phyloP scores from a whole-genome alignment of 2,888 invertebrate species.

The Zaprionus lineosus region DNA sequence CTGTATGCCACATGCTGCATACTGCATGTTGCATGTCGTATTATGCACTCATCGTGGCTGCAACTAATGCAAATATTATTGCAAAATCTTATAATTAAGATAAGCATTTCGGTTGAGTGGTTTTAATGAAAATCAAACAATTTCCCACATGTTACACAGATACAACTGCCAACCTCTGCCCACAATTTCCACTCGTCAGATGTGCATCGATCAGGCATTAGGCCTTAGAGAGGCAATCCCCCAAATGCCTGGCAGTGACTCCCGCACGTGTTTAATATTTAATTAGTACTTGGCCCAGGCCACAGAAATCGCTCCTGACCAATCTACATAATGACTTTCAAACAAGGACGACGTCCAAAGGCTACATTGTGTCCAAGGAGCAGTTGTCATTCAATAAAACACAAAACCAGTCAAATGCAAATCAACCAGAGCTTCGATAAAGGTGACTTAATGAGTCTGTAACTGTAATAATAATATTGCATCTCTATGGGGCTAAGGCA shows the following conservation, averaged over 20 bases:
- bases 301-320: slow-evolving; percentile 8
- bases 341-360: slow-evolving; percentile 1
- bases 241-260: background rate
- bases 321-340: slow-evolving; percentile 23
- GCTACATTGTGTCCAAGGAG: background rate
- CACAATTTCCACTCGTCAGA: background rate
- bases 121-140: slow-evolving; percentile 73
- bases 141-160: slow-evolving; percentile 19
- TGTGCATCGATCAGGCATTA: background rate
- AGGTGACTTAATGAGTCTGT: background rate
- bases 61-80: slow-evolving; percentile 65
- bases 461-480: too few species aligned
- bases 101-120: slow-evolving; percentile 61
- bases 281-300: slow-evolving; percentile 34
- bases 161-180: background rate
- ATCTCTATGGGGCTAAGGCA: too few species aligned
- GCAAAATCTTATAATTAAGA: slow-evolving; percentile 74
- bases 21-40: slow-evolving; percentile 8
- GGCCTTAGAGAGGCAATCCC: background rate
- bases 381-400: background rate
- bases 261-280: slow-evolving; percentile 38
- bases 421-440: background rate
- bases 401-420: background rate
- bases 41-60: slow-evolving; percentile 46
- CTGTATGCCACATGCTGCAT: background rate